Percentiles rank a stretch among this genome's conserved stretches.
Evolutionary conservation across 2,888 invertebrate genomes (phyloP).

Genomic region (Acrocyrtus sp.): DNA sequence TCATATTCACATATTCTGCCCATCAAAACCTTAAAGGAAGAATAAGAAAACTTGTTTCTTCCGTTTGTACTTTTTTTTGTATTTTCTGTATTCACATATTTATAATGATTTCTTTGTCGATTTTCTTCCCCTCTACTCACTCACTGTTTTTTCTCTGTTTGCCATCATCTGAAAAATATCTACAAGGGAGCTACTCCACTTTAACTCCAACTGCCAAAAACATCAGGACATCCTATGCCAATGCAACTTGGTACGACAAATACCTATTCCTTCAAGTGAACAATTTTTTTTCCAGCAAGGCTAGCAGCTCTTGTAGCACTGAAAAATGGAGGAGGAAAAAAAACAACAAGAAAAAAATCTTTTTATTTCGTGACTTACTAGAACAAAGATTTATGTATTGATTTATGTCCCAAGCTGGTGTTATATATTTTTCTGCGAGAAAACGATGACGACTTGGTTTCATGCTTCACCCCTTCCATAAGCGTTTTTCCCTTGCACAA

Average conservation of each 20-base stretch:
- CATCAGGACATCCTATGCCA: no score
- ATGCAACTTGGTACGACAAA: background rate
- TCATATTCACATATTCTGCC: constrained; percentile 6
- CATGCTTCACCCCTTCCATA: background rate
- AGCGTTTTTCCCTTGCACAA: background rate
- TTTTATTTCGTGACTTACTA: constrained; percentile 49
- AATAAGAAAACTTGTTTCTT: constrained; percentile 2
- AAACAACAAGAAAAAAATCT: constrained; percentile 30
- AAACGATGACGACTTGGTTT: background rate
- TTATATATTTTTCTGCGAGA: background rate
- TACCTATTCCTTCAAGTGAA: background rate
- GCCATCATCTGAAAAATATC: background rate
- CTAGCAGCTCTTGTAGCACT: no score
- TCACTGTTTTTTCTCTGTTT: background rate
- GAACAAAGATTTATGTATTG: constrained; percentile 60
- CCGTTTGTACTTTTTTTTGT: background rate
- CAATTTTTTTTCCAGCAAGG: background rate
- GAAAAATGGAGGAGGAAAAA: constrained; percentile 1
- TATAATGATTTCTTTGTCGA: background rate
- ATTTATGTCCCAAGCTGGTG: constrained; percentile 54
- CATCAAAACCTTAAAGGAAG: constrained; percentile 2
- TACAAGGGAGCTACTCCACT: no score
- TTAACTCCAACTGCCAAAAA: no score
- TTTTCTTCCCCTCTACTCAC: background rate
- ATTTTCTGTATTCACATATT: background rate